A percentile compares a stretch with the other conserved stretches of the same genome.
Conservation (phyloP, 1,140 invertebrate species). For the Aradophagus sp. region DNA sequence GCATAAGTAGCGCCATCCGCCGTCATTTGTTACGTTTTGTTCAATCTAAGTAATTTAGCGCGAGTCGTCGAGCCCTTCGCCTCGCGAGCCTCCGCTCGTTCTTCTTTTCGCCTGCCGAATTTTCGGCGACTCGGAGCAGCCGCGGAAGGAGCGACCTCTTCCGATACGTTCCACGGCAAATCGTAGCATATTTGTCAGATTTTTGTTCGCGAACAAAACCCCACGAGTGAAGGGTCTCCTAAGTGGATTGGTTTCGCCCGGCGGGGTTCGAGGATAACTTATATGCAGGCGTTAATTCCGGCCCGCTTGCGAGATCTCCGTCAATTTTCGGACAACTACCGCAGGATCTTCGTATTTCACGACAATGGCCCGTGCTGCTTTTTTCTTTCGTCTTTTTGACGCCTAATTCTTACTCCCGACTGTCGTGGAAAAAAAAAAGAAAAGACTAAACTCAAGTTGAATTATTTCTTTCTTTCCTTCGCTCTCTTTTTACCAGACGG, state of each 20-base stretch:
- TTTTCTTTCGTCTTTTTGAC: conserved; percentile 8
- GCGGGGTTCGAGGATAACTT: conserved; percentile 57
- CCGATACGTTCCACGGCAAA: conserved; percentile 70
- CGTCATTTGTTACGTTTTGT: conserved; percentile 73
- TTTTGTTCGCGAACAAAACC: conserved; percentile 73
- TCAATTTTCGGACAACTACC: conserved; percentile 49
- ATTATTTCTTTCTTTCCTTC: too few relatives aligned
- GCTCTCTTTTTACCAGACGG: too few relatives aligned
- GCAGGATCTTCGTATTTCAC: conserved; percentile 31
- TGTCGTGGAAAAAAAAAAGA: too few relatives aligned
- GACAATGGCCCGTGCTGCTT: conserved; percentile 18
- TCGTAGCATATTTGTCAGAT: conserved; percentile 75
- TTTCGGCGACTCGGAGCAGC: conserved; percentile 8
- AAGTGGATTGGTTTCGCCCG: conserved; percentile 73
- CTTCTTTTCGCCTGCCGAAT: conserved; percentile 34
- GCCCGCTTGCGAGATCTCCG: conserved; percentile 48
- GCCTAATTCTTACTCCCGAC: conserved; percentile 28
- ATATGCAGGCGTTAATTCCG: conserved; percentile 62
- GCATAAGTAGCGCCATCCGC: conserved; percentile 68
- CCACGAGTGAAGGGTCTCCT: conserved; percentile 58
- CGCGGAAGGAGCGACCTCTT: conserved; percentile 21
- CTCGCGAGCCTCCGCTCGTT: conserved; percentile 20
- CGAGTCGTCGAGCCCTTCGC: conserved; percentile 56
- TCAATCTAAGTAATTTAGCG: conserved; percentile 70
- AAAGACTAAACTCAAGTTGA: too few relatives aligned